Percentiles rank a stretch among this genome's conserved stretches.
phyloP scores from a whole-genome alignment of 2,113 vertebrate genomes.

The Limnothrissa miodon region DNA sequence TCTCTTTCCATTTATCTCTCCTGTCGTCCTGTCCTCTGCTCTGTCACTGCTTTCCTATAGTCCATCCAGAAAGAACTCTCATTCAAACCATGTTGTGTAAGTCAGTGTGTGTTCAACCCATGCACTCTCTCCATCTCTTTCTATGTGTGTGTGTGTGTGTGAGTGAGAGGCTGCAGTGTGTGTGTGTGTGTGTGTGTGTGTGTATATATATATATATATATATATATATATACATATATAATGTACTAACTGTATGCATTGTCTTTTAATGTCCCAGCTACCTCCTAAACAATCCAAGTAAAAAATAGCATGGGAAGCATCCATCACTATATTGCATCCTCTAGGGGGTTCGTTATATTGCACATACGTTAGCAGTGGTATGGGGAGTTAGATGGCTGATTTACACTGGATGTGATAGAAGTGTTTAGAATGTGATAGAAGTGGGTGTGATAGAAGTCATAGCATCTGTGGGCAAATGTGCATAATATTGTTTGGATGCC shows the following conservation, averaged over 20 bases:
- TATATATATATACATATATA: constrained; percentile 5
- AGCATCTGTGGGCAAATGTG: no score
- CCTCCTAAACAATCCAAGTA: background rate
- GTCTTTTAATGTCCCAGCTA: background rate
- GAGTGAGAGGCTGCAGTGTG: no score
- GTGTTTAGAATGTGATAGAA: no score
- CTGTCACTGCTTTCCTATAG: constrained; percentile 12
- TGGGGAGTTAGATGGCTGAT: background rate
- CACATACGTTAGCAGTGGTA: background rate
- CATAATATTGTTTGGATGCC: background rate
- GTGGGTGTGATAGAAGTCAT: no score
- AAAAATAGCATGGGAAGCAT: background rate
- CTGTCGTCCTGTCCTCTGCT: constrained; percentile 8
- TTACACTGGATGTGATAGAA: background rate
- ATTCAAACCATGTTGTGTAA: constrained; percentile 71
- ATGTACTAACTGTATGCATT: background rate
- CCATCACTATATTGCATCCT: background rate
- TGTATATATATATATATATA: background rate
- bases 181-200: constrained; percentile 11
- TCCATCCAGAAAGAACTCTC: constrained; percentile 62
- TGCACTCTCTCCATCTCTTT: no score
- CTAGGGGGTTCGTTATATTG: background rate
- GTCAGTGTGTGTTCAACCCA: constrained; percentile 55
- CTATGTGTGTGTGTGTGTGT: constrained; percentile 19
- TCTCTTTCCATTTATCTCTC: constrained; percentile 32